A percentile compares a stretch with the other conserved stretches of the same genome.
Conservation (phyloP, 2,797 vertebrate species). For the Siniperca obscura region DNA sequence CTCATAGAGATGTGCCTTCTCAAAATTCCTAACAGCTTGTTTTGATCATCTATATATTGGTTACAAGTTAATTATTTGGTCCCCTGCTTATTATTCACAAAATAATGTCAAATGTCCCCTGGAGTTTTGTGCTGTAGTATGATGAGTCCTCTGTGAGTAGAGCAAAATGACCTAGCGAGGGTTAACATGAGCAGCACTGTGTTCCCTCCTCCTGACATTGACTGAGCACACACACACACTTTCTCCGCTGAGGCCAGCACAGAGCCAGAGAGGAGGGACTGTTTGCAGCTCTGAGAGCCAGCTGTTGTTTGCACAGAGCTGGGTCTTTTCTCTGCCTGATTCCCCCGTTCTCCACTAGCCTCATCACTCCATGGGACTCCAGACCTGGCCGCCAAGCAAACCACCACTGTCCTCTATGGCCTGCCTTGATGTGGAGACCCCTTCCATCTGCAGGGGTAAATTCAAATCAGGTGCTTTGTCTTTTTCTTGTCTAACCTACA, state of each 20-base stretch:
- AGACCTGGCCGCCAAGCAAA: constrained; percentile 78
- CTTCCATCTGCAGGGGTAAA: constrained; percentile 82
- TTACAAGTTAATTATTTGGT: constrained; percentile 14
- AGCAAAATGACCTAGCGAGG: constrained; percentile 69
- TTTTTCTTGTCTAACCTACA: constrained; percentile 10
- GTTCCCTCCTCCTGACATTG: constrained; percentile 81
- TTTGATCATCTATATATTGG: constrained; percentile 32
- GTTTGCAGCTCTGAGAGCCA: constrained; percentile 56
- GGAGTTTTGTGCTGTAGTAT: constrained; percentile 10
- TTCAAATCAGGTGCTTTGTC: constrained; percentile 70
- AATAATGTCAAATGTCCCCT: constrained; percentile 20
- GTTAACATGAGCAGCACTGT: constrained; percentile 77
- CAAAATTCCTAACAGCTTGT: constrained; percentile 45
- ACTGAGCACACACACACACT: constrained; percentile 61
- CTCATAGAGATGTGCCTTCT: constrained; percentile 36
- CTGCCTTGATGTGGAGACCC: constrained; percentile 85
- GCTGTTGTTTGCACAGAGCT: constrained; percentile 64
- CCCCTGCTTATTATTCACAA: constrained; percentile 33
- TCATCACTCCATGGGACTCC: constrained; percentile 84
- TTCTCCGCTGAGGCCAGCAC: constrained; percentile 70
- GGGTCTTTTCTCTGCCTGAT: constrained; percentile 66
- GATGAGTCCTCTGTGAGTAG: constrained; percentile 38
- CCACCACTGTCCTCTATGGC: constrained; percentile 79
- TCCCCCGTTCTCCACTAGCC: constrained; percentile 63
- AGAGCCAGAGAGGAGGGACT: constrained; percentile 75